These are phyloP conservation scores for Pomatorhinus ruficollis DNA, from an alignment of 2,113 vertebrate species.

Conservation along the genomic window DNA sequence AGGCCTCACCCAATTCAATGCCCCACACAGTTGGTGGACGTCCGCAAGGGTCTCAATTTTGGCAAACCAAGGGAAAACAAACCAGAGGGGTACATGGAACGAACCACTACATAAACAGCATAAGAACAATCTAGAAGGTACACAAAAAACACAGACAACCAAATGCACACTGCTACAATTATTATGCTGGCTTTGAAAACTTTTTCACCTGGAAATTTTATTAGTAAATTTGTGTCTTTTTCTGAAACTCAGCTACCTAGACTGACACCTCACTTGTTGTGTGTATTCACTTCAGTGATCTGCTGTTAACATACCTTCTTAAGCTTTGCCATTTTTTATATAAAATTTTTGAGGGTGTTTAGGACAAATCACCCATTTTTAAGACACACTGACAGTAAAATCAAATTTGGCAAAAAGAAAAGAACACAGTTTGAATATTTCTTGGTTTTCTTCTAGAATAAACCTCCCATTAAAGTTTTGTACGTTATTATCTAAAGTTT, in stretches of 20 bases:
- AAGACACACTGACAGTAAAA: background rate
- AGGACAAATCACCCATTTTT: background rate
- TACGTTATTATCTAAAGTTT: background rate
- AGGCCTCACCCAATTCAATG: no score
- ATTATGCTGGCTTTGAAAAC: background rate
- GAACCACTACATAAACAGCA: no score
- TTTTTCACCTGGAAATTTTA: background rate
- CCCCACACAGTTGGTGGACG: no score
- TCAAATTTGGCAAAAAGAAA: background rate
- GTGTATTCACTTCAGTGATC: background rate
- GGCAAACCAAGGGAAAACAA: no score
- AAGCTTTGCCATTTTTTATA: background rate
- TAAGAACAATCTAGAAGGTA: no score
- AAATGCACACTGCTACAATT: no score
- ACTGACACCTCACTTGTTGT: background rate
- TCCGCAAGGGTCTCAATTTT: no score
- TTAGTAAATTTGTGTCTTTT: background rate
- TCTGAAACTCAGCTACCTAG: background rate
- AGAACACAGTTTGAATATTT: background rate
- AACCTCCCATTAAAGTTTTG: background rate
- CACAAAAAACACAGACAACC: no score
- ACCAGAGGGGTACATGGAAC: no score
- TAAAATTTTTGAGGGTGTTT: background rate
- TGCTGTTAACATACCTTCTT: background rate
- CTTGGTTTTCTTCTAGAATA: background rate